These are phyloP conservation scores for Petromus typicus DNA, from an alignment of 2,113 vertebrate species.

Conservation along the genomic window DNA sequence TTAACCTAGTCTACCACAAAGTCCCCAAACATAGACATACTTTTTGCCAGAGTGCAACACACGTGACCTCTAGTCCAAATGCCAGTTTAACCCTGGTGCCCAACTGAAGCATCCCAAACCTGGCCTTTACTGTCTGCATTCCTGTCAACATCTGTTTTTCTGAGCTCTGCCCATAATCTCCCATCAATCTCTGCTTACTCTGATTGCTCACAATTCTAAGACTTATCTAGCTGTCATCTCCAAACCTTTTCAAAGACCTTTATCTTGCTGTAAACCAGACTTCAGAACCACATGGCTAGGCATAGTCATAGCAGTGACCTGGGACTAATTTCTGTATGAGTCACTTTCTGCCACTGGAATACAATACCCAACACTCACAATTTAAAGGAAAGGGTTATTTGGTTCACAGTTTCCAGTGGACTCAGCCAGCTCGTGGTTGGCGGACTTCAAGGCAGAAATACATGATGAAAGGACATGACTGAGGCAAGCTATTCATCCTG, in stretches of 20 bases:
- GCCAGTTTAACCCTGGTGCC: neutral
- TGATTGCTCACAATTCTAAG: neutral
- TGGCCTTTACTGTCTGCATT: neutral
- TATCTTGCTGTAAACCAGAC: neutral
- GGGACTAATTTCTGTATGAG: neutral
- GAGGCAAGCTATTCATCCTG: neutral
- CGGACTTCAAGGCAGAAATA: neutral
- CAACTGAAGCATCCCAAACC: neutral
- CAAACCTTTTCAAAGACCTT: neutral
- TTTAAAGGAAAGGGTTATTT: neutral
- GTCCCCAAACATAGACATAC: neutral
- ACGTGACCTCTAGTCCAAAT: neutral
- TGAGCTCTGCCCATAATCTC: neutral
- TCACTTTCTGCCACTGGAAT: neutral
- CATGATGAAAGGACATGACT: neutral
- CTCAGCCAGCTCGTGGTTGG: neutral
- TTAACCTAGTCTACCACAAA: neutral
- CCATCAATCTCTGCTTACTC: neutral
- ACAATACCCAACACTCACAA: neutral
- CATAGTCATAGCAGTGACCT: neutral
- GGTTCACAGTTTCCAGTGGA: neutral
- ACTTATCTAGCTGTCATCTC: neutral
- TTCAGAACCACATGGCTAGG: neutral
- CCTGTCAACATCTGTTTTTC: neutral
- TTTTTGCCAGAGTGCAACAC: neutral